These are phyloP conservation scores for Chrysotoxum bicinctum DNA, from an alignment of 2,888 invertebrate species.

Conservation along the genomic window DNA sequence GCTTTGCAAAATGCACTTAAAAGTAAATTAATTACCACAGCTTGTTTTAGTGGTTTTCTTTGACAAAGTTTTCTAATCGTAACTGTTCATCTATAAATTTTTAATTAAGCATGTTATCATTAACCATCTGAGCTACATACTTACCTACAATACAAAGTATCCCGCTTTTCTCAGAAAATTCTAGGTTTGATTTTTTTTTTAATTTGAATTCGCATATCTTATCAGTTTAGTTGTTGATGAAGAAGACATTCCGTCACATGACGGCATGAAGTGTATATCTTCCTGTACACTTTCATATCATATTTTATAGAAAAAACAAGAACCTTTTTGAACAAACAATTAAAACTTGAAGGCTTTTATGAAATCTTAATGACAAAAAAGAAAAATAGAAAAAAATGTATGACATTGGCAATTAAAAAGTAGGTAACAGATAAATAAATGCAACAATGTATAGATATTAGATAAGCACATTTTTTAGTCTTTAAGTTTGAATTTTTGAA, in stretches of 20 bases:
- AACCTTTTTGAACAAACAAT: too few relatives aligned
- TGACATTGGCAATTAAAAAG: too few relatives aligned
- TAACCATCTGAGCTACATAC: conserved; percentile 7
- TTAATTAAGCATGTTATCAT: conserved; percentile 23
- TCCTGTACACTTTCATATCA: too few relatives aligned
- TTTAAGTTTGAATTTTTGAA: too few relatives aligned
- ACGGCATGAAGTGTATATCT: not conserved
- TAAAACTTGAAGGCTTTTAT: too few relatives aligned
- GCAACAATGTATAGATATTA: too few relatives aligned
- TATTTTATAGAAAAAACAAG: too few relatives aligned
- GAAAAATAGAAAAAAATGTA: too few relatives aligned
- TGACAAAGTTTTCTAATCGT: conserved; percentile 2
- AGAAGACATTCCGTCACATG: conserved; percentile 47
- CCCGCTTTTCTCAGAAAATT: not conserved
- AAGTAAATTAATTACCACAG: conserved; percentile 13
- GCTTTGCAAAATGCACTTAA: conserved; percentile 7
- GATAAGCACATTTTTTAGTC: too few relatives aligned
- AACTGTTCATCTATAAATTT: conserved; percentile 20
- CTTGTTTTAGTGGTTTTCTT: not conserved
- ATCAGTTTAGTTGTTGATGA: conserved; percentile 19
- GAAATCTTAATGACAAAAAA: too few relatives aligned
- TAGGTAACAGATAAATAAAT: too few relatives aligned
- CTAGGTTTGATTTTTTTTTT: not conserved
- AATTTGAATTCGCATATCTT: conserved; percentile 30
- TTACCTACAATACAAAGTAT: not conserved